A percentile compares a stretch with the other conserved stretches of the same genome.
Evolutionary conservation across 2,888 invertebrate genomes (phyloP).

Genomic region (Tinea semifulvella): DNA sequence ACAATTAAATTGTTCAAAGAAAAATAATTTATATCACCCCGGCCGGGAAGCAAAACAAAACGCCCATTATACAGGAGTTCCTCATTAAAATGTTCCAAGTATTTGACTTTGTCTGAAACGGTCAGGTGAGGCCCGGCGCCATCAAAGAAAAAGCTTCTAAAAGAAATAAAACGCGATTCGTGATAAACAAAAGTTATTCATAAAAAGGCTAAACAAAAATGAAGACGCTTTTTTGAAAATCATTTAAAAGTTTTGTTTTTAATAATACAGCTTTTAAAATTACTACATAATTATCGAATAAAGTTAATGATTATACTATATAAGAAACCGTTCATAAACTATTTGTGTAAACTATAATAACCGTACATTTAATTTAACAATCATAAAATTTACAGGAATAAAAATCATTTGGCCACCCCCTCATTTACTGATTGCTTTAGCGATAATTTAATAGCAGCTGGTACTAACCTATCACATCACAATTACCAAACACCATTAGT

Average conservation of each 20-base stretch:
- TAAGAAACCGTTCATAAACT: no score
- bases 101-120: conserved; percentile 59
- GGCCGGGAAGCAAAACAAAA: conserved; percentile 37
- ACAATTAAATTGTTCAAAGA: no score
- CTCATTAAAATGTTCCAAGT: conserved; percentile 64
- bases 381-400: conserved; percentile 3
- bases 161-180: neutral
- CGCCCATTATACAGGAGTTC: conserved; percentile 46
- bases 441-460: neutral
- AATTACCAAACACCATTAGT: no score
- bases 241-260: no score
- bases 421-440: neutral
- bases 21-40: no score
- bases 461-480: neutral
- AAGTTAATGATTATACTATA: no score
- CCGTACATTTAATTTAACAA: no score
- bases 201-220: conserved; percentile 13
- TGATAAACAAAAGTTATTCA: conserved; percentile 19
- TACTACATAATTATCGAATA: no score
- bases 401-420: neutral
- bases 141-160: conserved; percentile 13
- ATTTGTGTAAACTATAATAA: no score
- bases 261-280: no score
- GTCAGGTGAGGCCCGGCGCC: conserved; percentile 31
- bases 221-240: no score